Evolutionary conservation across 2,797 vertebrate genomes (phyloP).

Genomic region (Cheirogaleus major): DNA sequence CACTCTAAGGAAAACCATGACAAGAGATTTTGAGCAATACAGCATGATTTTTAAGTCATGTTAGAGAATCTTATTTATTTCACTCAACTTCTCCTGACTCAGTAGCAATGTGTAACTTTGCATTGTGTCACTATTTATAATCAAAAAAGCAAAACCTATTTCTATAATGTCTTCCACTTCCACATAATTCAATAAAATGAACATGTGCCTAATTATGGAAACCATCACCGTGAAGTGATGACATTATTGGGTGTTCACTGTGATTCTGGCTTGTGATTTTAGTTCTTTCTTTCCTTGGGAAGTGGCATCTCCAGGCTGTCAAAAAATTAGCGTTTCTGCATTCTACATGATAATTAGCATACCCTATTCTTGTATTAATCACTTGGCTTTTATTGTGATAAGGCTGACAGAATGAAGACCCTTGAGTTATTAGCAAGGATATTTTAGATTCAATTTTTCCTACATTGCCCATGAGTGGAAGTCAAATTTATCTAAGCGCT

Average conservation of each 20-base stretch:
- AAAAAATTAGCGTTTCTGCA: neutral
- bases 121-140: neutral
- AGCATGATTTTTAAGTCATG: neutral
- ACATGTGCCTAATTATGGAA: neutral
- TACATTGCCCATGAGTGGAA: neutral
- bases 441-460: neutral
- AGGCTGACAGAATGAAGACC: neutral
- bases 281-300: neutral
- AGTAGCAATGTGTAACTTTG: neutral
- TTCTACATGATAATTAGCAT: neutral
- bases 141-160: neutral
- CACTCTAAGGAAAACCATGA: neutral
- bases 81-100: neutral
- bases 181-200: neutral
- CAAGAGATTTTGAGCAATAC: neutral
- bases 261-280: neutral
- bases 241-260: neutral
- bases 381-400: neutral
- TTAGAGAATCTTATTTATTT: neutral
- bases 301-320: neutral
- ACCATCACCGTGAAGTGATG: neutral
- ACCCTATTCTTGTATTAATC: neutral
- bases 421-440: neutral
- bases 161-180: neutral
- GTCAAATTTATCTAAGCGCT: neutral